phyloP scores from a whole-genome alignment of 1,140 invertebrate species.

The Cephus cinctus region DNA sequence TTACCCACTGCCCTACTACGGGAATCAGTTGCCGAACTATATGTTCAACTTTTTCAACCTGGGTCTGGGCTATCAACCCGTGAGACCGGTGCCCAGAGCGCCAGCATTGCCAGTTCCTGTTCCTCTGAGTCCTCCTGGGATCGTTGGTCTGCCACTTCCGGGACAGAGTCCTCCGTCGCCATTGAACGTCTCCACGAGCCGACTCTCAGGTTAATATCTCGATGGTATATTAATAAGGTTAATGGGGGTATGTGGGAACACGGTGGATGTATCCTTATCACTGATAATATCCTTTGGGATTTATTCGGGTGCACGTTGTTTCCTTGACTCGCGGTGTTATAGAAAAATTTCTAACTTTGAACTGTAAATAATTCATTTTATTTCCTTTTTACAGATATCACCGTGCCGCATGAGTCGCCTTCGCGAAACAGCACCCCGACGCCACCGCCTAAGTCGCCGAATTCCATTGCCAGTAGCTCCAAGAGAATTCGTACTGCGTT shows the following conservation, averaged over 20 bases:
- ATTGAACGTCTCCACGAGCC: conserved; percentile 33
- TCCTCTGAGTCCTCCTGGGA: conserved; percentile 31
- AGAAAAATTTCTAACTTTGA: no score
- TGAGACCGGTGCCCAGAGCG: conserved; percentile 44
- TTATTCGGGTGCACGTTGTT: no score
- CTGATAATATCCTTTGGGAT: no score
- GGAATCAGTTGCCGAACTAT: conserved; percentile 46
- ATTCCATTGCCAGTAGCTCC: conserved; percentile 62
- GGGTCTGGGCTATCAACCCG: conserved; percentile 45
- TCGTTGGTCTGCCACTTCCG: conserved; percentile 27
- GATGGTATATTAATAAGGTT: no score
- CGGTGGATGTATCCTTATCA: no score
- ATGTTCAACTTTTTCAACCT: conserved; percentile 52
- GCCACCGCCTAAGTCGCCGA: conserved; percentile 54
- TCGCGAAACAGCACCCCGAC: conserved; percentile 59
- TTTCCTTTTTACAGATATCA: conserved; percentile 42
- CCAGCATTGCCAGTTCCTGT: conserved; percentile 29
- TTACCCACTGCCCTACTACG: conserved; percentile 47
- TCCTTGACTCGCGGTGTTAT: no score
- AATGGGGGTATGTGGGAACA: no score
- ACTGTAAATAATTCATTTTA: no score
- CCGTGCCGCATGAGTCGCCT: conserved; percentile 50
- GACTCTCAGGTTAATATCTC: conserved; percentile 38
- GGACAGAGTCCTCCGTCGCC: conserved; percentile 48
- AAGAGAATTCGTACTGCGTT: conserved; percentile 89